Base-by-base conservation (phyloP, 2,888 invertebrate genomes). In the Ochropleura leucogaster region DNA sequence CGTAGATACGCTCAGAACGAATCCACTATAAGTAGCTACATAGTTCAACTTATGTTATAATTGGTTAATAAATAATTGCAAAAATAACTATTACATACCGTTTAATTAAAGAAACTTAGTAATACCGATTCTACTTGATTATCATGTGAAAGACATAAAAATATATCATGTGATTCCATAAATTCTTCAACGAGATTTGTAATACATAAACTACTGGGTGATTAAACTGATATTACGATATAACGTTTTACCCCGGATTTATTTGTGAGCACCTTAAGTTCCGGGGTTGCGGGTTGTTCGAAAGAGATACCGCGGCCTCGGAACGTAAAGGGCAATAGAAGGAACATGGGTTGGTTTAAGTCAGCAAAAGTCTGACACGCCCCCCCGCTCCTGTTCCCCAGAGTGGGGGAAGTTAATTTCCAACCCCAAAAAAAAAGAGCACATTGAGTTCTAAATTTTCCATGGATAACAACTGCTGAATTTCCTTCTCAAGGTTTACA, bases 121-220 rank as follows among this genome's bases (percentile, higher is more conserved):
- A 57, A 76, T 51, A 68, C 44, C 55, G 44, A 63, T 30, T 53
- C 60, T 20, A 66, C 14, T 40, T 62, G 18, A 81, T 75, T 80
- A 76, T 18, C 75, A 78, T 67, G 82, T 78, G 49, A 80, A 77
- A 53, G 51, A 80, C 80, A 80, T 77, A 44, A 80, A 80, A 42
- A 76, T 76, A 59, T 42, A 64, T 77, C 59, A 77, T n/a, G 64
- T 60, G 77, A 80, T 65, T 80, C 74, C 18, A 80, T 77, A 64
- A 77, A 80, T 74, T 74, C 20, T 63, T 60, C 14, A 18, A 65
- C 0, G 40, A n/a, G 46, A 44, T 74, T 53, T 46, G 47, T 64
- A 74, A 30, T 30, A 30, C 30, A 30, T 30, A 30, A 30, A 30
- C 30, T 30, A 30, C 1, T 30, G 30, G 30, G 30, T 30, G 30